Evolutionary conservation across 2,888 invertebrate genomes (phyloP), one percentile per base, ranked within the genome.

Genomic region (Athetis lepigone): DNA sequence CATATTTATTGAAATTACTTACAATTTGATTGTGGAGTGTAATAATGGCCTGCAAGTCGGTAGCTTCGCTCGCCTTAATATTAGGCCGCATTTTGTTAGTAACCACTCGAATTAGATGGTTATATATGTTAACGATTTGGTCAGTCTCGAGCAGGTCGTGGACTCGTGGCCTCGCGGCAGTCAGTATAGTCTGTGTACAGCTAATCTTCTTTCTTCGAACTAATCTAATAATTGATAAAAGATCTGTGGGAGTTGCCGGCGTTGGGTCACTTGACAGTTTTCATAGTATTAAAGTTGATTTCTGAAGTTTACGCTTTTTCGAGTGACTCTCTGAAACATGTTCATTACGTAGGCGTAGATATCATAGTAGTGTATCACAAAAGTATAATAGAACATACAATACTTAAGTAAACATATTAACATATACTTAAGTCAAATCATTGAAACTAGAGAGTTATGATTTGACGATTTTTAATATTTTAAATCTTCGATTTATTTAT

Each of bases 1-100:
- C 90, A 90, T 94, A 93, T 93, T 95, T 94, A 93, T 92, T 94
- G 92, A 93, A 94, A 95, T 95, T 94, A 93, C 94, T 94, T 87
- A 91, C 90, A 91, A 91, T 94, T 93, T 94, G 93, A 93, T 92
- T 94, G 93, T 92, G 85, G 83, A 67, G 85, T 80, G 83, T 94
- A 93, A 94, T 93, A 88, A 91, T 87, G 86, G 90, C 86, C 77
- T 88, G 86, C 87, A 87, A 87, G 85, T 84, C 91, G 88, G 94
- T 92, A 92, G 92, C 92, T 85, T 85, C 79, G 82, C 84, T 88
- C 83, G 85, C 88, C 87, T 88, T 90, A 90, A 91, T 92, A 81
- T 81, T 81, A 83, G 91, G 90, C 82, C 84, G 84, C 85, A 88
- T 92, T 91, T 90, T 90, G 90, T 91, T 89, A 84, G 87, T 84